Evolutionary conservation across 2,797 vertebrate genomes (phyloP).

Genomic region (Ctenosaura bakeri): DNA sequence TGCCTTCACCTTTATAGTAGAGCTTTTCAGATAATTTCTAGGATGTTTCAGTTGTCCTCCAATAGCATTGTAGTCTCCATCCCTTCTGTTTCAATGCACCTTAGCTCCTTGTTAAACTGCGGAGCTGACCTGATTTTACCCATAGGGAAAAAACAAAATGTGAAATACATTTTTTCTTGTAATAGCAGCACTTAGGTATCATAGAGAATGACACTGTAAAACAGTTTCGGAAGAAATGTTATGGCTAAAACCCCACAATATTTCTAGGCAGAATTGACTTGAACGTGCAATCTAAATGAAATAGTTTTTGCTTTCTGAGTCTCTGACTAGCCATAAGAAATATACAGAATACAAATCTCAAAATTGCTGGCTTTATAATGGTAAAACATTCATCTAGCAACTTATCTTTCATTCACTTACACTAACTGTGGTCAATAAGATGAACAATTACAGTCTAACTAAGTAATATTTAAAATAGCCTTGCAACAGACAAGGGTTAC

Average conservation of each 20-base stretch:
- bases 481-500: background rate
- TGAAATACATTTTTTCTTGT: background rate
- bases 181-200: background rate
- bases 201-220: background rate
- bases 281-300: slow-evolving; percentile 6
- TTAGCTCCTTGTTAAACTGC: too few relatives aligned
- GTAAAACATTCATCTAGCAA: background rate
- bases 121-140: too few relatives aligned
- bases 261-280: background rate
- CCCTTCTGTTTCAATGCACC: too few relatives aligned
- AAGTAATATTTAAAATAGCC: background rate
- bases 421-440: background rate
- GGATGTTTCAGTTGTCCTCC: too few relatives aligned
- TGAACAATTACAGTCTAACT: background rate
- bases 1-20: too few relatives aligned
- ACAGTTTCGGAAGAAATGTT: background rate
- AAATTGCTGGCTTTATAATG: slow-evolving; percentile 10
- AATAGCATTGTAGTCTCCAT: too few relatives aligned
- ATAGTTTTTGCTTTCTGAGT: slow-evolving; percentile 12
- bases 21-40: too few relatives aligned
- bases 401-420: background rate
- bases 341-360: background rate
- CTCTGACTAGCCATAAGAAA: slow-evolving; percentile 13
- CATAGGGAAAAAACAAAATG: too few relatives aligned
- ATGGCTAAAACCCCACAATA: background rate